phyloP scores from a whole-genome alignment of 2,113 vertebrate genomes.

The Siniperca knerii region DNA sequence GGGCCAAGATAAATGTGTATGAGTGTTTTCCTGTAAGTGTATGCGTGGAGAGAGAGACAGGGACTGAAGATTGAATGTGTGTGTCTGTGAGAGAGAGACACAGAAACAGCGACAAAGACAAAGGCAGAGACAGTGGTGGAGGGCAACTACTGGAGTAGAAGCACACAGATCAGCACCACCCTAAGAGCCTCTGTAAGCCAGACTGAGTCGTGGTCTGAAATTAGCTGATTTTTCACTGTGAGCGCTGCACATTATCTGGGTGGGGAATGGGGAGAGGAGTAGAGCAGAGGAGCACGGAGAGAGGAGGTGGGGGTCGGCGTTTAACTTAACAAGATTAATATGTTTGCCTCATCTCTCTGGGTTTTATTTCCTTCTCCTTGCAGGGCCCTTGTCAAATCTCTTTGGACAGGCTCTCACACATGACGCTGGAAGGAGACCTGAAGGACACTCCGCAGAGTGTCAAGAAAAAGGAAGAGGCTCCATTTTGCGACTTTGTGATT shows the following conservation, averaged over 20 bases:
- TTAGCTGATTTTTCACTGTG: slow-evolving; percentile 81
- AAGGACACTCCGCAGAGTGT: slow-evolving; percentile 74
- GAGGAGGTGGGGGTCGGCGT: slow-evolving; percentile 72
- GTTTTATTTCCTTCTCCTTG: slow-evolving; percentile 83
- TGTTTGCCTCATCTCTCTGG: slow-evolving; percentile 81
- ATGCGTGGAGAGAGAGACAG: slow-evolving; percentile 22
- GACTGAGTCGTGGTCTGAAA: slow-evolving; percentile 80
- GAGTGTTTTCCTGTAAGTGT: slow-evolving; percentile 66
- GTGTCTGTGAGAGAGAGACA: slow-evolving; percentile 41
- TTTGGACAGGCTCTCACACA: slow-evolving; percentile 80
- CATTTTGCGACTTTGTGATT: slow-evolving; percentile 64
- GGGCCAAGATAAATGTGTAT: slow-evolving; percentile 71
- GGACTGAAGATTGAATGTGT: slow-evolving; percentile 53
- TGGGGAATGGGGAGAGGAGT: slow-evolving; percentile 67
- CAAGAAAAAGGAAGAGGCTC: slow-evolving; percentile 54
- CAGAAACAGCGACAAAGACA: slow-evolving; percentile 68
- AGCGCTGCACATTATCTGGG: slow-evolving; percentile 77
- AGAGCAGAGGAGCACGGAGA: slow-evolving; percentile 52
- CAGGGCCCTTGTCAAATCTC: slow-evolving; percentile 84
- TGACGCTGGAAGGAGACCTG: slow-evolving; percentile 75
- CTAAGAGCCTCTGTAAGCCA: slow-evolving; percentile 78
- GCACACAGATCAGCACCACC: slow-evolving; percentile 76
- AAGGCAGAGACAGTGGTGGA: slow-evolving; percentile 68
- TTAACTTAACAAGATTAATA: slow-evolving; percentile 86
- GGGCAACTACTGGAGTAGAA: slow-evolving; percentile 78